Evolutionary conservation across 1,140 invertebrate genomes (phyloP).

Genomic region (Heliconius hewitsoni): DNA sequence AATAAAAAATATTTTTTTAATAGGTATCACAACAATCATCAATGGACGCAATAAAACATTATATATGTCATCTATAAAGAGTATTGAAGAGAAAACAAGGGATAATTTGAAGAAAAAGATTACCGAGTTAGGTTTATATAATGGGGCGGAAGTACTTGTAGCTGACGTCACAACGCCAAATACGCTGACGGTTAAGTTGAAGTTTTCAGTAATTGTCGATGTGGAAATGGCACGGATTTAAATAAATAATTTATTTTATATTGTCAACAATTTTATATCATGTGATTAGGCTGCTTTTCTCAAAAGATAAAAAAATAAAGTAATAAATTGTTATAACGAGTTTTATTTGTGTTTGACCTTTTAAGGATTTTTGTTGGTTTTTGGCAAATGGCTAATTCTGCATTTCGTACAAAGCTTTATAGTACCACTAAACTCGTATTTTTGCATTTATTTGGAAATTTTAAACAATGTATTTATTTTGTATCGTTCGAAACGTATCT

Average conservation of each 20-base stretch:
- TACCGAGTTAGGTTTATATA: constrained; percentile 89
- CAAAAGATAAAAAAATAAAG: constrained; percentile 3
- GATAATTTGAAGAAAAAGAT: constrained; percentile 94
- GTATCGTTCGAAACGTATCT: too few relatives aligned
- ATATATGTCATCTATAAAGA: constrained; percentile 94
- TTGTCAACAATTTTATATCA: not conserved
- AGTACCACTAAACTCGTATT: too few relatives aligned
- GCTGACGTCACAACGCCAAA: constrained; percentile 94
- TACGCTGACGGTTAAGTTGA: constrained; percentile 87
- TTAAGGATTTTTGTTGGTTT: too few relatives aligned
- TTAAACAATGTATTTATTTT: too few relatives aligned
- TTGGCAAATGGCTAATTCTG: too few relatives aligned
- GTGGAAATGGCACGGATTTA: constrained; percentile 66
- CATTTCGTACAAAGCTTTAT: too few relatives aligned
- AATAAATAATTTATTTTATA: not conserved
- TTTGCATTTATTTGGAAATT: too few relatives aligned
- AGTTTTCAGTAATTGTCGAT: constrained; percentile 82
- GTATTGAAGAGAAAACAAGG: constrained; percentile 93
- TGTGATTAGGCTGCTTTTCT: constrained; percentile 11
- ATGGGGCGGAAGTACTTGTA: constrained; percentile 93
- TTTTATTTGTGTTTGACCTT: not conserved
- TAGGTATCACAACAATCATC: constrained; percentile 88
- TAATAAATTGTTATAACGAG: constrained; percentile 17
- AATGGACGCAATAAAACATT: constrained; percentile 94
- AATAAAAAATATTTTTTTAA: constrained; percentile 36